Base-by-base conservation (phyloP, 2,797 vertebrate genomes). In the Thalassophryne amazonica region DNA sequence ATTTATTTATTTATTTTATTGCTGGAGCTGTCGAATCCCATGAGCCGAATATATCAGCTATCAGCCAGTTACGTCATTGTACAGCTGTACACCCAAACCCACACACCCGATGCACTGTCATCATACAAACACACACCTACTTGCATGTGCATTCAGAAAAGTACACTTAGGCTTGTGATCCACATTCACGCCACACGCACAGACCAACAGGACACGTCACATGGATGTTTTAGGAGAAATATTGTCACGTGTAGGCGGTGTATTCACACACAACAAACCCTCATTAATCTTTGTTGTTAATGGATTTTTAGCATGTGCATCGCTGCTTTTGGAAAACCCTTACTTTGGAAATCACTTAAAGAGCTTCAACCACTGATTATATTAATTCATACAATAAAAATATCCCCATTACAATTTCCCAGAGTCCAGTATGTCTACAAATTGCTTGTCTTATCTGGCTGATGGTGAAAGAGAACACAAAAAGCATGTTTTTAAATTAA, bases 41-140 rank as follows among this genome's bases (percentile, higher is more conserved):
- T 32, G 39, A 37, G 37, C 39, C 5, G 15, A 47, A 27, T 19
- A 25, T 42, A 36, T 76, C 66, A 12, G 56, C 71, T 43, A 73
- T 65, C 63, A 67, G 58, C 27, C 22, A 33, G 53, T 81, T 83
- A 79, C 73, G 74, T 84, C 76, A 85, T 52, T 0, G 16, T 46
- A 59, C 80, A 80, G 72, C 76, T 82, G 78, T 60, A 51, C 61
- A 29, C 70, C 45, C 47, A 65, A 55, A 46, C 54, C 41, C 59
- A 64, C 74, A 53, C 43, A 39, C 39, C 54, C 12, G 21, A n/a
- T 54, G 41, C 52, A 58, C 39, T 52, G 55, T 73, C 67, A 67
- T 60, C 56, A 47, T 43, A 32, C 43, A 35, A 43, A 57, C 49
- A 36, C 28, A 3, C 43, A 38, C 49, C 8, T 37, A 36, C 19